Percentiles rank a stretch among this genome's conserved stretches.
These are phyloP conservation scores for Nematopogon swammerdamellus DNA, from an alignment of 2,888 invertebrate genomes.

Conservation along the genomic window DNA sequence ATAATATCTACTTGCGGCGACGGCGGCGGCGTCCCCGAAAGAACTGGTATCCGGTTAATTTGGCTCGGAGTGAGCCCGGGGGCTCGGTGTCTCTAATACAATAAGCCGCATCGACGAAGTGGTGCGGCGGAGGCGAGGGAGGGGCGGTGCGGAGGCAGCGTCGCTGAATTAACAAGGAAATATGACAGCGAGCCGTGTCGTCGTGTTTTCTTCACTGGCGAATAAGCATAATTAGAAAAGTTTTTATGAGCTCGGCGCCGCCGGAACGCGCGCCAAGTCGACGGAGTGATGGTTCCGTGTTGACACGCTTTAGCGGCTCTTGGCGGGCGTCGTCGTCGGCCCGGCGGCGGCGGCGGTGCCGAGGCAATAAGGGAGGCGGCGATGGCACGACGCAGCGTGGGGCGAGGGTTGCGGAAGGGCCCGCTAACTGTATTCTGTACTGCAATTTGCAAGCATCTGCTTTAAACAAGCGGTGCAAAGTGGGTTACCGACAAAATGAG, in stretches of 20 bases:
- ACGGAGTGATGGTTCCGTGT: conserved; percentile 13
- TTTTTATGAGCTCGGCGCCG: conserved; percentile 40
- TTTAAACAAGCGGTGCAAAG: not conserved
- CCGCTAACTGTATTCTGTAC: not conserved
- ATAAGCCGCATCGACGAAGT: not conserved
- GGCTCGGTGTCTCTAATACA: too few relatives aligned
- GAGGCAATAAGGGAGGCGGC: too few relatives aligned
- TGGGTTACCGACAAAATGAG: not conserved
- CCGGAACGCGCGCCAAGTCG: conserved; percentile 25
- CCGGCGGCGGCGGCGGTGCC: too few relatives aligned
- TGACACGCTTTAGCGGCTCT: not conserved
- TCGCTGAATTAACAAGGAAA: conserved; percentile 44
- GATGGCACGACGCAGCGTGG: too few relatives aligned
- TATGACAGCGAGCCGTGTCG: conserved; percentile 27
- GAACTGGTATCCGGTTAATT: too few relatives aligned
- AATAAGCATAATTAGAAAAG: conserved; percentile 56
- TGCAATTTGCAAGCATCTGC: not conserved
- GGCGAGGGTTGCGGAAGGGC: not conserved
- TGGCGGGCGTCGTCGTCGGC: not conserved
- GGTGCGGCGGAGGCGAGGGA: not conserved
- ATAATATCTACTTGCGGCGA: too few relatives aligned
- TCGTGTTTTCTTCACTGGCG: conserved; percentile 38
- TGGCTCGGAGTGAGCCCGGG: too few relatives aligned
- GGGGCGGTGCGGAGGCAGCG: not conserved
- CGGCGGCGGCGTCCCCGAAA: too few relatives aligned